These are phyloP conservation scores for Zosterops lateralis DNA, from an alignment of 2,113 vertebrate species.

Conservation along the genomic window DNA sequence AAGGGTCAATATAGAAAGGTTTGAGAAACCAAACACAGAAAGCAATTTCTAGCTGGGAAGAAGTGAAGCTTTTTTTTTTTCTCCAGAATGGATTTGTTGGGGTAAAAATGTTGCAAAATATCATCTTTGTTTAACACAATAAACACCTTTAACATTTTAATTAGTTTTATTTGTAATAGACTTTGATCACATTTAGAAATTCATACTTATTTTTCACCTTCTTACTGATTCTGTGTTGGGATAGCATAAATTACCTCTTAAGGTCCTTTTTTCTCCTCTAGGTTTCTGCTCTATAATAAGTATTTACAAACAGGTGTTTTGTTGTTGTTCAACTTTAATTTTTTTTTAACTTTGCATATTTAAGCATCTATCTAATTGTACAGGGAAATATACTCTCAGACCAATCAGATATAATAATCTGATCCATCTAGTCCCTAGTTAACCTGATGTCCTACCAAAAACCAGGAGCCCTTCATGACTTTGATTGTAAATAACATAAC, in stretches of 20 bases:
- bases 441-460: background rate
- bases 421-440: background rate
- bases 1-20: background rate
- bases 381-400: background rate
- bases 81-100: background rate
- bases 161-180: background rate
- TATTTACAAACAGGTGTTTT: background rate
- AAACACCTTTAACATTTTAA: background rate
- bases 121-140: background rate
- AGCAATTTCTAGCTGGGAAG: background rate
- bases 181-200: background rate
- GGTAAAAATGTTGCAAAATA: background rate
- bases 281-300: background rate
- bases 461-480: background rate
- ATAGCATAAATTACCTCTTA: background rate
- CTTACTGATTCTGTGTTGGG: background rate
- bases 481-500: background rate
- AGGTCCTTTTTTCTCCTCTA: background rate
- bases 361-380: background rate
- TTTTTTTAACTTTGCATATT: background rate
- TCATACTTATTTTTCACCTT: background rate
- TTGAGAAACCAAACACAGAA: background rate
- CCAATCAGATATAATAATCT: background rate
- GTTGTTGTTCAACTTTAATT: background rate
- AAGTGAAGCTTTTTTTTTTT: background rate